Percentiles rank a stretch among this genome's conserved stretches.
phyloP scores from a whole-genome alignment of 1,140 invertebrate species.

The Rhyacophila brunnea region DNA sequence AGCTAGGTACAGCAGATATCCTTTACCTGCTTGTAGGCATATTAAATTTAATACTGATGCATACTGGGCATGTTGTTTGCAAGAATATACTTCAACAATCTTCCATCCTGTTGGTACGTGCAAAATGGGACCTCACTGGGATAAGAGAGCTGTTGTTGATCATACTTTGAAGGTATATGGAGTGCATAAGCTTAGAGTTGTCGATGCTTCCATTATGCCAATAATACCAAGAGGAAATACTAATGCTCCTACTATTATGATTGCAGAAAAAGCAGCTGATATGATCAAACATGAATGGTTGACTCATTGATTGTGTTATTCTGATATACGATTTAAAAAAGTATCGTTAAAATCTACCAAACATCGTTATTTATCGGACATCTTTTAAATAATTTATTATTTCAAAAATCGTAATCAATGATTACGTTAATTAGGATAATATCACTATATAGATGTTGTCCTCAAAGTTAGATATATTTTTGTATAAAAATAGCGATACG shows the following conservation, averaged over 20 bases:
- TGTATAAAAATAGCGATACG: no score
- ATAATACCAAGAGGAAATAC: conserved; percentile 61
- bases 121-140: conserved; percentile 72
- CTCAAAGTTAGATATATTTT: background rate
- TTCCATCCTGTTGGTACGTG: conserved; percentile 77
- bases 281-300: conserved; percentile 60
- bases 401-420: background rate
- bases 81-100: conserved; percentile 65
- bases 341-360: background rate
- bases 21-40: conserved; percentile 62
- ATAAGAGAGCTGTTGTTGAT: conserved; percentile 67
- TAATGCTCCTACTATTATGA: conserved; percentile 67
- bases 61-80: conserved; percentile 71
- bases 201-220: conserved; percentile 72
- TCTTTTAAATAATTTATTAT: background rate
- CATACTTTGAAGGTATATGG: conserved; percentile 66
- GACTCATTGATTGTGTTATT: conserved; percentile 10
- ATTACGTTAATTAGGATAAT: background rate
- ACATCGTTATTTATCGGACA: background rate
- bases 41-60: conserved; percentile 61
- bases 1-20: conserved; percentile 55
- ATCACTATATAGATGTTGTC: background rate
- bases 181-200: conserved; percentile 63
- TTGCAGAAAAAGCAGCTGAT: conserved; percentile 67
- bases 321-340: background rate